Evolutionary conservation across 1,140 invertebrate species (phyloP).

Genomic region (Tenebrio molitor): DNA sequence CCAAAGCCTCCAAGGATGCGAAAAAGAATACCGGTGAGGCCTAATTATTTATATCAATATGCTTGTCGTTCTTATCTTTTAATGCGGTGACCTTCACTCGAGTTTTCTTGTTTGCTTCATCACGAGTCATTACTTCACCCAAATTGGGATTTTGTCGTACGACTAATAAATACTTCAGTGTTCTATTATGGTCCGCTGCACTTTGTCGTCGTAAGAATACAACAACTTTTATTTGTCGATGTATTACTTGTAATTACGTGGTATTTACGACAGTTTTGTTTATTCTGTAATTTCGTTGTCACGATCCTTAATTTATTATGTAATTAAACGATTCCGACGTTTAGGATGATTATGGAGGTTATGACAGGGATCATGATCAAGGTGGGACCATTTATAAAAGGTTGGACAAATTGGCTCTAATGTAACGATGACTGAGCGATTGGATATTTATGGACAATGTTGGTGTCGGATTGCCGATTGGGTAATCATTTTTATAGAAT

Average conservation of each 20-base stretch:
- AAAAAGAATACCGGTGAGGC: constrained; percentile 26
- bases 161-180: background rate
- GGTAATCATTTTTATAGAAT: constrained; percentile 14
- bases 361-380: constrained; percentile 1
- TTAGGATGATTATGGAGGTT: constrained; percentile 3
- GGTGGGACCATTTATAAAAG: constrained; percentile 6
- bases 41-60: constrained; percentile 39
- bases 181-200: constrained; percentile 19
- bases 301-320: background rate
- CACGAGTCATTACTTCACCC: background rate
- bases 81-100: constrained; percentile 24
- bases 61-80: constrained; percentile 29
- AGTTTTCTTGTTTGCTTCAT: constrained; percentile 21
- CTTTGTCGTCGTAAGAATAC: too few relatives aligned
- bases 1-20: constrained; percentile 14
- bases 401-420: background rate
- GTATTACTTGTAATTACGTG: too few relatives aligned
- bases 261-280: too few relatives aligned
- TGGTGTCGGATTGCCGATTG: constrained; percentile 6
- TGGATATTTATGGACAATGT: background rate
- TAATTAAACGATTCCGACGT: background rate
- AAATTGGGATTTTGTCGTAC: constrained; percentile 11
- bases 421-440: background rate
- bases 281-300: background rate
- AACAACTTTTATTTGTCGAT: constrained; percentile 1